These are phyloP conservation scores for Danaus plexippus DNA, from an alignment of 1,140 invertebrate genomes.

Conservation along the genomic window DNA sequence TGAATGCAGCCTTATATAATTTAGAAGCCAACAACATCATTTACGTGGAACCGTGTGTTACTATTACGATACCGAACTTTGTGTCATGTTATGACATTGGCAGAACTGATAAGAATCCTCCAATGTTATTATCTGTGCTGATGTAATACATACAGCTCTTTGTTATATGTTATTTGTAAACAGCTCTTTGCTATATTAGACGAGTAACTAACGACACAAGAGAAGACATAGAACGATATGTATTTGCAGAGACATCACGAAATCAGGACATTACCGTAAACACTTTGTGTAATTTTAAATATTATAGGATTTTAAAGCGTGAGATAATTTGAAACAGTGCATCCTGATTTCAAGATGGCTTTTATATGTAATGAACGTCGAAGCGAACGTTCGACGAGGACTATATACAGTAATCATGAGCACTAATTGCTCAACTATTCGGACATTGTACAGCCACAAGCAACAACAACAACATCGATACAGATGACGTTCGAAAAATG, in stretches of 20 bases:
- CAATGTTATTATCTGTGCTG: slow-evolving; percentile 4
- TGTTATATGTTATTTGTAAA: slow-evolving; percentile 2
- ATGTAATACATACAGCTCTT: slow-evolving; percentile 2
- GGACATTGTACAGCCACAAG: slow-evolving; percentile 51
- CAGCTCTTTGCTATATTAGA: slow-evolving; percentile 15
- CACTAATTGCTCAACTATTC: slow-evolving; percentile 48
- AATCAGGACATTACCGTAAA: slow-evolving; percentile 21
- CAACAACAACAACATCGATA: slow-evolving; percentile 58
- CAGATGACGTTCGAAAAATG: slow-evolving; percentile 18
- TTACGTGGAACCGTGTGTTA: slow-evolving; percentile 20
- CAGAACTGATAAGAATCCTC: not conserved
- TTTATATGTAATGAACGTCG: slow-evolving; percentile 29
- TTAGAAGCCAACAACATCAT: slow-evolving; percentile 30
- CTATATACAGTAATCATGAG: slow-evolving; percentile 36
- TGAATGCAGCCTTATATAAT: slow-evolving; percentile 28
- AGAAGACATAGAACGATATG: slow-evolving; percentile 55
- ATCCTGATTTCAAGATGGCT: slow-evolving; percentile 29
- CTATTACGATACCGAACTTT: slow-evolving; percentile 26
- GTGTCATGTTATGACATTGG: slow-evolving; percentile 16
- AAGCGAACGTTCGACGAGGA: slow-evolving; percentile 27
- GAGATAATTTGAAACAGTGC: slow-evolving; percentile 2
- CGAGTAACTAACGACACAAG: slow-evolving; percentile 36
- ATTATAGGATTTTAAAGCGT: not conserved
- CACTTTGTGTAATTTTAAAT: not conserved
- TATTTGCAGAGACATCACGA: slow-evolving; percentile 37